Evolutionary conservation across 2,113 vertebrate genomes (phyloP).

Genomic region (Oenanthe melanoleuca): DNA sequence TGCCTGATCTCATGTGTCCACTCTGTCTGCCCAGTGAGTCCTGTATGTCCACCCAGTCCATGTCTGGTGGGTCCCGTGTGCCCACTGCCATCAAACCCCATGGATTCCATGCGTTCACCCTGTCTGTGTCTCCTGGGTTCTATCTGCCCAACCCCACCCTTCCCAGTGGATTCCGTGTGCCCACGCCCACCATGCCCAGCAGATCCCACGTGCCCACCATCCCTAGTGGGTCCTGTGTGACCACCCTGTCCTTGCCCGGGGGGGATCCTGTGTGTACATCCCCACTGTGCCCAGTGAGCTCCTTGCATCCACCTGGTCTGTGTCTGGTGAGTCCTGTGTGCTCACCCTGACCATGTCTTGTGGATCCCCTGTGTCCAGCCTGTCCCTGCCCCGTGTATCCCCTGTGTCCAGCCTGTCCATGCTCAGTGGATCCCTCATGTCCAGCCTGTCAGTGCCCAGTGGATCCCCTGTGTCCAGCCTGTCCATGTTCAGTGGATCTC

Average conservation of each 20-base stretch:
- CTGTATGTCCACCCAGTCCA: not conserved
- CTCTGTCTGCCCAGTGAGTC: not conserved
- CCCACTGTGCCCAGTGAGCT: no score
- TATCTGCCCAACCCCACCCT: no score
- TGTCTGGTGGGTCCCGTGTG: accelerated
- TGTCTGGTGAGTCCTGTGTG: not conserved
- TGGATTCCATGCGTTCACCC: not conserved
- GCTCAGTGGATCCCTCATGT: not conserved
- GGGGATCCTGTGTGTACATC: not conserved
- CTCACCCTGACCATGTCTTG: accelerated
- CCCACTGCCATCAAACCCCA: not conserved
- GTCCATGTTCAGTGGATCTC: accelerated
- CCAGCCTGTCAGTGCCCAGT: accelerated
- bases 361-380: not conserved
- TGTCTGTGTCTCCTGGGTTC: not conserved
- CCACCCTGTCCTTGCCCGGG: not conserved
- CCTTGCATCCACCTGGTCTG: no score
- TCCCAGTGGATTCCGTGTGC: not conserved
- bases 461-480: no score
- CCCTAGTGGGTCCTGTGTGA: not conserved
- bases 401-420: accelerated
- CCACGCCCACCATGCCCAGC: not conserved
- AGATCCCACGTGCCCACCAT: no score
- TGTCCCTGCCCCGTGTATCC: accelerated
- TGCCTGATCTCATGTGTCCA: accelerated